A percentile compares a stretch with the other conserved stretches of the same genome.
phyloP scores from a whole-genome alignment of 2,888 invertebrate genomes.

The Synergus umbraculus region DNA sequence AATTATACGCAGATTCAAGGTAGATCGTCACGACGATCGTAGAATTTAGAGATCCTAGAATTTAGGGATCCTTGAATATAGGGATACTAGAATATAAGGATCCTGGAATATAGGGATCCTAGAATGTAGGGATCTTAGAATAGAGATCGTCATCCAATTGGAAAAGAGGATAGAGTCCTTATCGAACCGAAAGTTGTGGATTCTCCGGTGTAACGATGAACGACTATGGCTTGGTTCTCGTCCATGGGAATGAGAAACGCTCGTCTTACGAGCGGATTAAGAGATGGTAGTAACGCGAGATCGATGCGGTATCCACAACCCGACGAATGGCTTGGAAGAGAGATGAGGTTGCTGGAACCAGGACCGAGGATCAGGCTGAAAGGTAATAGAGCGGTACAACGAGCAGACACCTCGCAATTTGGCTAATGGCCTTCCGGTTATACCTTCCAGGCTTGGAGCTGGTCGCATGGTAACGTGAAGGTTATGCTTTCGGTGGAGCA shows the following conservation, averaged over 20 bases:
- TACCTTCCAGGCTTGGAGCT: constrained; percentile 55
- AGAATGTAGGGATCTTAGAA: no score
- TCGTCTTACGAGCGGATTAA: constrained; percentile 50
- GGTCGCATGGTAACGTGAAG: not conserved
- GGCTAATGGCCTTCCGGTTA: constrained; percentile 71
- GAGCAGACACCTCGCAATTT: constrained; percentile 74
- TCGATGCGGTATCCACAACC: constrained; percentile 52
- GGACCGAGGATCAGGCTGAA: constrained; percentile 52
- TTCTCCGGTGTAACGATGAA: not conserved
- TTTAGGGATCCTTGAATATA: no score
- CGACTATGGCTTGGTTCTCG: not conserved
- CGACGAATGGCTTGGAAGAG: constrained; percentile 53
- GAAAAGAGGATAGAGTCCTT: not conserved
- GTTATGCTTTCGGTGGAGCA: not conserved
- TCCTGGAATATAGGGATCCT: no score
- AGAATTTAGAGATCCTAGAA: not conserved
- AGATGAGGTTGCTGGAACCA: constrained; percentile 51
- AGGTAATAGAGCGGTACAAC: constrained; percentile 73
- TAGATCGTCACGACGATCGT: not conserved
- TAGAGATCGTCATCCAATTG: not conserved
- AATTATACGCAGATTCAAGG: not conserved
- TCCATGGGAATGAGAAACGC: constrained; percentile 13
- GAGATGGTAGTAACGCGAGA: constrained; percentile 51
- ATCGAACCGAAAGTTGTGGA: not conserved
- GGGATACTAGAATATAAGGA: no score